phyloP scores from a whole-genome alignment of 2,113 vertebrate genomes.

The Paraplagusia blochii region DNA sequence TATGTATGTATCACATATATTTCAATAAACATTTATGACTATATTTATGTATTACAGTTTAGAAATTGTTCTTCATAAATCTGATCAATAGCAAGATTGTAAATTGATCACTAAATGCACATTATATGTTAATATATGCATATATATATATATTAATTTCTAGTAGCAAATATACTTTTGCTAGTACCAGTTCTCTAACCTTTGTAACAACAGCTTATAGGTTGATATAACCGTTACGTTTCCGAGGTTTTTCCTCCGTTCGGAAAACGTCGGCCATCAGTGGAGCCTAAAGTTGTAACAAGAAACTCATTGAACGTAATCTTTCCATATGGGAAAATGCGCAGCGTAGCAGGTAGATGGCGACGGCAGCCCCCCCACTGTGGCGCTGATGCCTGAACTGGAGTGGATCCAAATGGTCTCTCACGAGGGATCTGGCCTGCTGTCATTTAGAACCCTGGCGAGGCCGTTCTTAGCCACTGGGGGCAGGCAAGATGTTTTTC shows the following conservation, averaged over 20 bases:
- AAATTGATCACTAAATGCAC: no score
- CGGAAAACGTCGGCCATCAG: background rate
- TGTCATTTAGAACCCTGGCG: constrained; percentile 39
- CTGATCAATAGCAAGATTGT: no score
- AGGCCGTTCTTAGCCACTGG: constrained; percentile 30
- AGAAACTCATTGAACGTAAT: constrained; percentile 17
- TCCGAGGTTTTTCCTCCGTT: background rate
- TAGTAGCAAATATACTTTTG: no score
- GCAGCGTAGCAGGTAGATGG: constrained; percentile 37
- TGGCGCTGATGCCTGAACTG: constrained; percentile 35
- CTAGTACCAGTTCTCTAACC: no score
- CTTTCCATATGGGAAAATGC: constrained; percentile 26
- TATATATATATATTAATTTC: no score
- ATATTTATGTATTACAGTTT: no score
- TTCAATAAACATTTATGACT: no score
- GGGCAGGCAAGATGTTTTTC: constrained; percentile 34
- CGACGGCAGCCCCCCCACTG: constrained; percentile 17
- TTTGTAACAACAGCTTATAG: no score
- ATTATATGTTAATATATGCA: no score
- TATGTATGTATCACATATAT: no score
- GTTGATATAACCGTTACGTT: no score
- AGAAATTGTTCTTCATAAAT: no score
- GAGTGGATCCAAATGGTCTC: constrained; percentile 41
- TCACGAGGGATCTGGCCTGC: constrained; percentile 37
- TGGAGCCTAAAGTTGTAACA: constrained; percentile 12